A percentile compares a stretch with the other conserved stretches of the same genome.
Conservation (phyloP, 2,797 vertebrate species). For the Gambelia wislizenii region DNA sequence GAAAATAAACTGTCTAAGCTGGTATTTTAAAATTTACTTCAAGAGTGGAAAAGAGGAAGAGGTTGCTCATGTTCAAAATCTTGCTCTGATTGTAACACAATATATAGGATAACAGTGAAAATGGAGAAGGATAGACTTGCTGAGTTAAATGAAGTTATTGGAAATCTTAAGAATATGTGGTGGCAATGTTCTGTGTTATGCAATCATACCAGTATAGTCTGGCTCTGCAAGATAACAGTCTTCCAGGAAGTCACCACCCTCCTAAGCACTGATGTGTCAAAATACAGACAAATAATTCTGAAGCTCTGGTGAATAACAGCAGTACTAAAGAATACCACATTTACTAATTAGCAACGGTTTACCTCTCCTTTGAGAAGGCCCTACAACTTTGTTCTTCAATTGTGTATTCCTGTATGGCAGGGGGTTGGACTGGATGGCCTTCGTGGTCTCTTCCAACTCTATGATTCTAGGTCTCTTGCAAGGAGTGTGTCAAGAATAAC, state of each 20-base stretch:
- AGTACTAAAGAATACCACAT: not conserved
- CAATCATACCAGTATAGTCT: not conserved
- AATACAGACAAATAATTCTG: not conserved
- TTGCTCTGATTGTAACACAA: not conserved
- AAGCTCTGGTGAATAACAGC: not conserved
- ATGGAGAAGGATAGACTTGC: not conserved
- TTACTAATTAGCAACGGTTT: not conserved
- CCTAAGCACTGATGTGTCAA: not conserved
- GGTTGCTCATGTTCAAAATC: not conserved
- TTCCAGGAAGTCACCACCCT: conserved; percentile 2
- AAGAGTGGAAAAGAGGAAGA: not conserved
- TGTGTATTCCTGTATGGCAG: too few species aligned
- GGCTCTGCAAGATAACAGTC: not conserved
- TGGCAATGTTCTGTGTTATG: not conserved
- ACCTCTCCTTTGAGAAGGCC: not conserved
- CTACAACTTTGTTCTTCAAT: too few species aligned
- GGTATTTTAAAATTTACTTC: not conserved
- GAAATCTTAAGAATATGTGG: not conserved
- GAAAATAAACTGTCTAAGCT: not conserved
- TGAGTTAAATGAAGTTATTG: not conserved
- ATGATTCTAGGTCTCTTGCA: not conserved
- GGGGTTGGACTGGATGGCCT: too few species aligned
- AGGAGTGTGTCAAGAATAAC: not conserved
- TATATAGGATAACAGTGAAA: not conserved
- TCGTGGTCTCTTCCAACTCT: too few species aligned